Percentiles rank a stretch among this genome's conserved stretches.
Conservation (phyloP, 2,888 invertebrate species). For the Erebia ligea region DNA sequence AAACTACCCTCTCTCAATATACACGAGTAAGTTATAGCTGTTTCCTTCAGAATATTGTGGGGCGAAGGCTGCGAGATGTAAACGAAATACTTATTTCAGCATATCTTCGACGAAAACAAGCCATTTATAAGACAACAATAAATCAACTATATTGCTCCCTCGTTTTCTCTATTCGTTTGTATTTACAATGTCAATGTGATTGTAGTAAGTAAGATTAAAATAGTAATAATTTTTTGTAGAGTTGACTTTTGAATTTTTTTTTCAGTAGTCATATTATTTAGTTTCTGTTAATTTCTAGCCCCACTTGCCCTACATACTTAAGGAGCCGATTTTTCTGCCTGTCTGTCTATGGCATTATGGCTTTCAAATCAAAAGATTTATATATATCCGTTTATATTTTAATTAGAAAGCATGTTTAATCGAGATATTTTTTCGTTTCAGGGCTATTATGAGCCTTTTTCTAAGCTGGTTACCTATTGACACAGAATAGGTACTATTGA, state of each 20-base stretch:
- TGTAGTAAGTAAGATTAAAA: background rate
- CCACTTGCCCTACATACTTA: too few relatives aligned
- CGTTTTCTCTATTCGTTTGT: slow-evolving; percentile 18
- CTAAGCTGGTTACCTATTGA: too few relatives aligned
- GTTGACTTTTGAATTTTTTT: background rate
- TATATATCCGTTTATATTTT: too few relatives aligned
- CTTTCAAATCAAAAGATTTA: too few relatives aligned
- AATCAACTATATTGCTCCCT: slow-evolving; percentile 56
- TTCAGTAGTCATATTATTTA: background rate
- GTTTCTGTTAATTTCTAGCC: background rate
- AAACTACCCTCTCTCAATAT: slow-evolving; percentile 51
- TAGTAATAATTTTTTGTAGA: too few relatives aligned
- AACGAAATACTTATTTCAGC: slow-evolving; percentile 70
- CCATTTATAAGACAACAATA: slow-evolving; percentile 66
- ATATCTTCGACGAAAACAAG: slow-evolving; percentile 71
- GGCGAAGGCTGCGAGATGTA: slow-evolving; percentile 58
- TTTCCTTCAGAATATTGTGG: slow-evolving; percentile 69
- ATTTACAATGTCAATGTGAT: background rate
- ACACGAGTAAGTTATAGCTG: slow-evolving; percentile 60
- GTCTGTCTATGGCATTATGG: too few relatives aligned
- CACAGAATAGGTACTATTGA: too few relatives aligned
- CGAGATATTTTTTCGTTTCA: too few relatives aligned
- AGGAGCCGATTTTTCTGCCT: too few relatives aligned
- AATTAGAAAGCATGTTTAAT: too few relatives aligned
- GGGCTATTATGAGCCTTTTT: too few relatives aligned